phyloP scores from a whole-genome alignment of 2,113 vertebrate species.

The Equus przewalskii region DNA sequence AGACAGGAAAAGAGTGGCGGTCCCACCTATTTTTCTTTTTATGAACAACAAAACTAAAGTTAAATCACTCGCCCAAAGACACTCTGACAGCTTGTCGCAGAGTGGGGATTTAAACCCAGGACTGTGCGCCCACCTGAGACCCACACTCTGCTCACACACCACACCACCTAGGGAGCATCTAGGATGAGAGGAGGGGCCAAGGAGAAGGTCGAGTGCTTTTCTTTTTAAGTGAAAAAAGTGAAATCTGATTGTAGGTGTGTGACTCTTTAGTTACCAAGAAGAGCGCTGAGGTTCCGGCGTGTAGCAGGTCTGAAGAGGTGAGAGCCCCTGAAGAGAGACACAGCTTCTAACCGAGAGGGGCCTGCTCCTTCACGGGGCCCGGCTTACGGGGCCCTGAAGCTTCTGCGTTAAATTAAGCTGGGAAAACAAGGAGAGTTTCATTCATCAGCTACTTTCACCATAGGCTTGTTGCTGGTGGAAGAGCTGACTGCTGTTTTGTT shows the following conservation, averaged over 20 bases:
- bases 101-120: neutral
- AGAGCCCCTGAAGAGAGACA: rapidly evolving
- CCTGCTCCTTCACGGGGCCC: neutral
- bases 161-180: too few relatives aligned
- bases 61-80: neutral
- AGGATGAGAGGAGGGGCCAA: neutral
- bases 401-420: neutral
- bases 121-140: too few relatives aligned
- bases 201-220: neutral
- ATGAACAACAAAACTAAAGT: neutral
- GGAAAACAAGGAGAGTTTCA: neutral
- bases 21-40: neutral
- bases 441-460: neutral
- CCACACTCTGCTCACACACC: neutral
- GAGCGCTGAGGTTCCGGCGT: too few relatives aligned
- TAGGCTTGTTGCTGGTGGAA: neutral
- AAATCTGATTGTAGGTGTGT: neutral
- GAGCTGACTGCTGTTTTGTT: neutral
- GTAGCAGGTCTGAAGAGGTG: too few relatives aligned
- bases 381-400: neutral
- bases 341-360: neutral
- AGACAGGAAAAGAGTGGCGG: neutral
- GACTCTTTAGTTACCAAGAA: neutral
- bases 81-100: neutral
- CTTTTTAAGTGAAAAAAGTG: neutral